These are phyloP conservation scores for Anguilla rostrata DNA, from an alignment of 2,113 vertebrate species.

Conservation along the genomic window DNA sequence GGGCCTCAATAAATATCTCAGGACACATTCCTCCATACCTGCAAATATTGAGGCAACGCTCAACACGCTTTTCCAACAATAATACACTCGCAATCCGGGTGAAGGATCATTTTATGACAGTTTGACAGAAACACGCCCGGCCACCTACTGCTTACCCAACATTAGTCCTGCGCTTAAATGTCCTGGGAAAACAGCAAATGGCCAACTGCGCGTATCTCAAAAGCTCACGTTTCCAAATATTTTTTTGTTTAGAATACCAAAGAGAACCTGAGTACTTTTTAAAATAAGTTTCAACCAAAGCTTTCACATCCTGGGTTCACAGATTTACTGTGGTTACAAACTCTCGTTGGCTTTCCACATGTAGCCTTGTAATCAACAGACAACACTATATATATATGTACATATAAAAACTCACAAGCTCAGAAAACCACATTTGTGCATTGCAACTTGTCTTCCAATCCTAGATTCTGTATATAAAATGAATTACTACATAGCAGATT, in stretches of 20 bases:
- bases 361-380: not conserved
- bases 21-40: not conserved
- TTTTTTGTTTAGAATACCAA: not conserved
- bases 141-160: not conserved
- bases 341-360: not conserved
- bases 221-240: not conserved
- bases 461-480: not conserved
- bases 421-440: not conserved
- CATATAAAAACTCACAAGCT: not conserved
- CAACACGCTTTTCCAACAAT: not conserved
- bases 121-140: not conserved
- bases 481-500: not conserved
- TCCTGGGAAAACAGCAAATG: not conserved
- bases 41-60: not conserved
- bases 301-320: not conserved
- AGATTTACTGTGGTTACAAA: not conserved
- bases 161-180: not conserved
- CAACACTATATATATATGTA: not conserved
- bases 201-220: not conserved
- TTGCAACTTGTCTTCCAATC: not conserved
- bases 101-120: not conserved
- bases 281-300: not conserved
- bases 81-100: not conserved
- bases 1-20: not conserved
- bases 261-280: not conserved